Base-by-base conservation (phyloP, 2,888 invertebrate species). In the Sarcophaga caerulescens region DNA sequence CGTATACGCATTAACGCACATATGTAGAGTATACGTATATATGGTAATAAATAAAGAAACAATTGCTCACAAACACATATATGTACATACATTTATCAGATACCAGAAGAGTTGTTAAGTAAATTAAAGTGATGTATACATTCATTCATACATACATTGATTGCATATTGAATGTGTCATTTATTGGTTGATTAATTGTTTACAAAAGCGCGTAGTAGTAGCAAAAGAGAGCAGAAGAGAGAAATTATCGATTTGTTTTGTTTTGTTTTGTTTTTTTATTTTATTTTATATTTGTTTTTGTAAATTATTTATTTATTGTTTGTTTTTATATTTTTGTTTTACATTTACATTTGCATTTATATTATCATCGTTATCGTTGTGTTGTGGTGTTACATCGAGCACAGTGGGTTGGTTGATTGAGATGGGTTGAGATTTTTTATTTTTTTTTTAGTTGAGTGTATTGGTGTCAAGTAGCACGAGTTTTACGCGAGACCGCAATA, bases 401-500 rank as follows among this genome's bases (percentile, higher is more conserved):
- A 63, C 75, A 70, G 62, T 79, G 63, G 68, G 62, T 78, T 71
- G 68, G 62, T 78, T 71, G 60, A 3, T 74, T 69, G 62, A 3
- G 25, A 21, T 57, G 23, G 65, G n/a, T 71, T 70, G 47, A 47
- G 52, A 68, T 62, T 47, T 78, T 68, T 62, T n/a, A 4, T 47
- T 1, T 47, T 47, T 47, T 47, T 47, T 25, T 62, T 59, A 81
- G 73, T 77, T 73, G 81, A 44, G 68, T 77, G 65, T 59, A 75
- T 77, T 74, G 63, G 73, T 81, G 85, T 81, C 81, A 70, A 75
- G 78, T 85, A 70, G 65, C 81, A 75, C 65, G 52, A 78, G 71
- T 81, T 81, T 78, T 25, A 76, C 66, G 71, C 78, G 45, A 66
- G 71, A 82, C 82, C 82, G 57, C 81, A 85, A 79, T 78, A 70